Evolutionary conservation across 2,797 vertebrate species (phyloP).

Genomic region (Pangasius macronema): DNA sequence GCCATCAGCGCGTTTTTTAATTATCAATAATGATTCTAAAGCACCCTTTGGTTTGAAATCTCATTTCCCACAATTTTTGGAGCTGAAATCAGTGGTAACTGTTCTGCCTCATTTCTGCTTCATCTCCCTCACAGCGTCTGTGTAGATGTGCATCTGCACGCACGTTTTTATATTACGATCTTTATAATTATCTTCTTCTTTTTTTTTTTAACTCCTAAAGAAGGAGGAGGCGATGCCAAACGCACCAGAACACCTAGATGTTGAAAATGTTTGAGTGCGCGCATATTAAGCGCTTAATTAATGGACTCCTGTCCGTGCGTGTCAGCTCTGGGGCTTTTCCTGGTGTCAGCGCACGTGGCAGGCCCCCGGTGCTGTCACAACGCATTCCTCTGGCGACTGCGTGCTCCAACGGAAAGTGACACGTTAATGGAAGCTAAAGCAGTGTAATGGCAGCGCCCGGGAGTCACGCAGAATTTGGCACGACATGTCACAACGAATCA

Average conservation of each 20-base stretch:
- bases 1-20: slow-evolving; percentile 18
- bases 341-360: slow-evolving; percentile 71
- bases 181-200: not conserved
- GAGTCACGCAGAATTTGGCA: slow-evolving; percentile 59
- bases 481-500: slow-evolving; percentile 60
- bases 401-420: slow-evolving; percentile 73
- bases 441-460: slow-evolving; percentile 68
- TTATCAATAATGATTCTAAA: slow-evolving; percentile 24
- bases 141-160: slow-evolving; percentile 3
- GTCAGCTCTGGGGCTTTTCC: slow-evolving; percentile 70
- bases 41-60: slow-evolving; percentile 24
- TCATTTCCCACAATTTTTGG: slow-evolving; percentile 14
- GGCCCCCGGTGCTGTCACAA: slow-evolving; percentile 73
- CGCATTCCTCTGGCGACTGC: slow-evolving; percentile 63
- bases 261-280: slow-evolving; percentile 38
- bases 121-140: slow-evolving; percentile 40
- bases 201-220: not conserved
- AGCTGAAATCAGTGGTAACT: slow-evolving; percentile 31
- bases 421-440: slow-evolving; percentile 76
- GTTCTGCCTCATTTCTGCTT: slow-evolving; percentile 49
- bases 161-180: slow-evolving; percentile 35
- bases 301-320: slow-evolving; percentile 56
- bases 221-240: slow-evolving; percentile 4
- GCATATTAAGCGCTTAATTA: slow-evolving; percentile 66
- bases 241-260: not conserved